These are phyloP conservation scores for Tringa solitaria DNA, from an alignment of 2,113 vertebrate genomes.

Conservation along the genomic window DNA sequence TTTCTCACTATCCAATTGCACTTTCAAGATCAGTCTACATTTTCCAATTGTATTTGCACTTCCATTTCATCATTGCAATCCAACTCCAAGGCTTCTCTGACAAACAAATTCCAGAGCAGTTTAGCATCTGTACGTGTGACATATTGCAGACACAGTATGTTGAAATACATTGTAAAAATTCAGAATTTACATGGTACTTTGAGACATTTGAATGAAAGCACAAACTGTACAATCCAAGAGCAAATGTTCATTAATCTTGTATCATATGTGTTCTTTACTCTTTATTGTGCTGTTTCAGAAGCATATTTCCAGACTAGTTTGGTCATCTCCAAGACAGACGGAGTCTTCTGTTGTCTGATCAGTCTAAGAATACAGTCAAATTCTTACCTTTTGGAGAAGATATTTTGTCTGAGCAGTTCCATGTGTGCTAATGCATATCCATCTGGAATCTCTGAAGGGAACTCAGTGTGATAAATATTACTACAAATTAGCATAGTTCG, in stretches of 20 bases:
- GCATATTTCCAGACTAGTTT: not conserved
- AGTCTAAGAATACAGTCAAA: conserved; percentile 1
- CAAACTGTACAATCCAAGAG: not conserved
- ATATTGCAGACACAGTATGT: not conserved
- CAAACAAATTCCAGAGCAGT: not conserved
- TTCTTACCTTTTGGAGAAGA: conserved; percentile 48
- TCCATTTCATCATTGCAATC: not conserved
- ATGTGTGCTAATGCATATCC: conserved; percentile 45
- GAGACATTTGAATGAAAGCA: conserved; percentile 1
- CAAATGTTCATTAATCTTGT: conserved; percentile 20
- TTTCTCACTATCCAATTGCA: not conserved
- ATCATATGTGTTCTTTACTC: not conserved
- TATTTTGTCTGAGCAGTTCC: conserved; percentile 47
- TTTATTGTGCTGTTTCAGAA: conserved; percentile 4
- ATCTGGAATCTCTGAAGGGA: conserved; percentile 28
- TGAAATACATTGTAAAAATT: not conserved
- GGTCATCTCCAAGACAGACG: not conserved
- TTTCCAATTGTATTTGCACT: not conserved
- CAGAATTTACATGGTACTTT: not conserved
- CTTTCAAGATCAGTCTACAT: not conserved
- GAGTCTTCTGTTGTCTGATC: conserved; percentile 1
- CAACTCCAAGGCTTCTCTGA: not conserved
- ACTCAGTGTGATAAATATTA: conserved; percentile 41
- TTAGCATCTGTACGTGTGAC: conserved; percentile 6
- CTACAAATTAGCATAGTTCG: conserved; percentile 23